Evolutionary conservation across 2,888 invertebrate genomes (phyloP).

Genomic region (Caenorhabditis afra): DNA sequence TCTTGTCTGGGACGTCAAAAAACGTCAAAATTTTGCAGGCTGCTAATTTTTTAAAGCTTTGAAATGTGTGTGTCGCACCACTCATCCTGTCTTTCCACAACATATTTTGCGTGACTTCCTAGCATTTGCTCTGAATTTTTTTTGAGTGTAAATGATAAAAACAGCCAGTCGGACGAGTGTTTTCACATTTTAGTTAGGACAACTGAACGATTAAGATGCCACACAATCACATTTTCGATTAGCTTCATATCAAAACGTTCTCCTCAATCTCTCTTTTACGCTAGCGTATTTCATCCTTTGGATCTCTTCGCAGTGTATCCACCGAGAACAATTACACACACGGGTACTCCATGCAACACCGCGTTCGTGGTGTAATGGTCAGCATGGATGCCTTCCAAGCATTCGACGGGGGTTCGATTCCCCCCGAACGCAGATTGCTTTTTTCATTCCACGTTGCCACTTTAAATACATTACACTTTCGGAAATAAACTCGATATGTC

Average conservation of each 20-base stretch:
- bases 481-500: not conserved
- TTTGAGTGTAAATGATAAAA: conserved; percentile 2
- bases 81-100: not conserved
- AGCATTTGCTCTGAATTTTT: not conserved
- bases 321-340: too few relatives aligned
- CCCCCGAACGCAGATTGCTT: conserved; percentile 68
- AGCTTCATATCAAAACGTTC: not conserved
- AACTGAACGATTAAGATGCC: conserved; percentile 13
- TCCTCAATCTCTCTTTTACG: too few relatives aligned
- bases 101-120: conserved; percentile 11
- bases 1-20: too few relatives aligned
- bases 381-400: conserved; percentile 75
- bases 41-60: not conserved
- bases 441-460: too few relatives aligned
- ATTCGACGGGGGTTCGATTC: conserved; percentile 75
- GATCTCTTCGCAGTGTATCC: too few relatives aligned
- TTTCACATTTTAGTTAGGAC: conserved; percentile 7
- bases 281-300: too few relatives aligned
- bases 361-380: conserved; percentile 75
- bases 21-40: too few relatives aligned
- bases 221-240: not conserved
- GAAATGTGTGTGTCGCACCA: conserved; percentile 1
- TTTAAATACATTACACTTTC: too few relatives aligned
- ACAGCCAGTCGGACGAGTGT: not conserved
- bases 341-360: not conserved